Conservation (phyloP, 2,113 vertebrate genomes). For the Clarias batrachus region DNA sequence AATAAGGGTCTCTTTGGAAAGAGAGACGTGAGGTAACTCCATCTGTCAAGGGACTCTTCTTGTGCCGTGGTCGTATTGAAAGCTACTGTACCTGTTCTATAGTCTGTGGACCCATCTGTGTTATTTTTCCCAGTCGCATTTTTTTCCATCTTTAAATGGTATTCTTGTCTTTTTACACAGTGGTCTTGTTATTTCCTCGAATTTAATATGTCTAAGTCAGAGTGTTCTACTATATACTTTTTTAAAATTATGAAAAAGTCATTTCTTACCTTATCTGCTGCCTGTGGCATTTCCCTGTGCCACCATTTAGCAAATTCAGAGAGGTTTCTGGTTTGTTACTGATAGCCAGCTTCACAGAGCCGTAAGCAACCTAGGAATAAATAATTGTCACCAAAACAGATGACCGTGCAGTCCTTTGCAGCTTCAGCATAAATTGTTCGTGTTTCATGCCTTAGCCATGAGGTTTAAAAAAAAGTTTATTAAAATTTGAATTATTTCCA, state of each 20-base stretch:
- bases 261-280: conserved; percentile 20
- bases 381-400: conserved; percentile 18
- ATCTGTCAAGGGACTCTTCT: conserved; percentile 17
- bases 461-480: not conserved
- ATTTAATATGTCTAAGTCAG: not conserved
- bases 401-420: conserved; percentile 1
- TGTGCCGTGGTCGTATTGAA: not conserved
- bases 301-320: conserved; percentile 19
- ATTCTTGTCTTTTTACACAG: not conserved
- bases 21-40: not conserved
- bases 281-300: not conserved
- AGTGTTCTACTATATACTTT: not conserved
- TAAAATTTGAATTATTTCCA: not conserved
- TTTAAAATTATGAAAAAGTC: not conserved
- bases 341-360: conserved; percentile 19
- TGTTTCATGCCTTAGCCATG: not conserved
- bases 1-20: conserved; percentile 28
- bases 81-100: conserved; percentile 14
- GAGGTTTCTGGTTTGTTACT: not conserved
- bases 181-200: not conserved
- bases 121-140: not conserved
- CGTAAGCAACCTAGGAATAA: conserved; percentile 21
- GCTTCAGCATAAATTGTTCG: not conserved
- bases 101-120: not conserved
- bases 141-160: not conserved